Evolutionary conservation across 2,888 invertebrate species (phyloP).

Genomic region (Oscheius myriophilus): DNA sequence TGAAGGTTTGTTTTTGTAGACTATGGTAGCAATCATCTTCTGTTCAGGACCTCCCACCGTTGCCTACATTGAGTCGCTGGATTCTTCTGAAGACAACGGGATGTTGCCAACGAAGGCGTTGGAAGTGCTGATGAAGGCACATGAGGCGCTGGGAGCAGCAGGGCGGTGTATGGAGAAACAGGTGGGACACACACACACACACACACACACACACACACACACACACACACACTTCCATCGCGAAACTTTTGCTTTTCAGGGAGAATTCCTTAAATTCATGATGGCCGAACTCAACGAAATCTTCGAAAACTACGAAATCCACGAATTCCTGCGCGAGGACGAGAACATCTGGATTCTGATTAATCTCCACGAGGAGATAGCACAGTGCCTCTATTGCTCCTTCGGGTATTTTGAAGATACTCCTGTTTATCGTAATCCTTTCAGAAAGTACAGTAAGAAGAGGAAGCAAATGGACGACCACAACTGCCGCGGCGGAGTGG

Average conservation of each 20-base stretch:
- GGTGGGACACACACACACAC: no score
- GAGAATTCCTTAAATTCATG: slow-evolving; percentile 41
- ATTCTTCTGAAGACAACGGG: slow-evolving; percentile 29
- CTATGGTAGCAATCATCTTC: neutral
- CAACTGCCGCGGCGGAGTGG: slow-evolving; percentile 2
- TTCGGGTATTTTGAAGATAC: slow-evolving; percentile 34
- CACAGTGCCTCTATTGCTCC: slow-evolving; percentile 42
- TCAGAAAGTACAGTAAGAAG: slow-evolving; percentile 37
- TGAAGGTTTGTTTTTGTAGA: slow-evolving; percentile 9
- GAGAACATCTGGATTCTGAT: slow-evolving; percentile 45
- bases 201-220: no score
- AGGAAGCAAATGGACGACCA: slow-evolving; percentile 37
- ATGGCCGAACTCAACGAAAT: slow-evolving; percentile 30
- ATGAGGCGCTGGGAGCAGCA: slow-evolving; percentile 41
- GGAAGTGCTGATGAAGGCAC: slow-evolving; percentile 47
- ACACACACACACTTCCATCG: no score
- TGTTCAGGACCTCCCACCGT: slow-evolving; percentile 4
- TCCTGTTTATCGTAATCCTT: neutral
- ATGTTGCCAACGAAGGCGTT: slow-evolving; percentile 42
- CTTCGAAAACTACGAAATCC: slow-evolving; percentile 26
- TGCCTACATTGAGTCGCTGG: slow-evolving; percentile 36
- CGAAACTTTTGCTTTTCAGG: slow-evolving; percentile 26
- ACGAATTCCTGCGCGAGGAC: slow-evolving; percentile 28
- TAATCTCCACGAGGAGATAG: slow-evolving; percentile 43
- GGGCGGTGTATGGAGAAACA: slow-evolving; percentile 41